phyloP scores from a whole-genome alignment of 2,797 vertebrate species.

The Gadopsis bispinosus region DNA sequence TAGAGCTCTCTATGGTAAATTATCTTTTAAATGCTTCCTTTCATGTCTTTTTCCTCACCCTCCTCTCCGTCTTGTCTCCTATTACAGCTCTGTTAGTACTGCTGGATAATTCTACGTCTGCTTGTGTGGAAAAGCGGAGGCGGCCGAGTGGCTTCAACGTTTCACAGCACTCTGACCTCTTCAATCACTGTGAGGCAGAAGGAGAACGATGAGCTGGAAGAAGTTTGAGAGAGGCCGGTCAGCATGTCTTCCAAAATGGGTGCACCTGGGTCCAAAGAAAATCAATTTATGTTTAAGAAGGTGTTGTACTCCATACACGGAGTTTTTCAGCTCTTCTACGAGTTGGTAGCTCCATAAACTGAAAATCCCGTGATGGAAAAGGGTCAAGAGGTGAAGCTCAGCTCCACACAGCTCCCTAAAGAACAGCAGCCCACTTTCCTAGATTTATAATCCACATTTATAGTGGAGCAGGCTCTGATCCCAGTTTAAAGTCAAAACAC shows the following conservation, averaged over 20 bases:
- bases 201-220: constrained; percentile 38
- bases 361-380: constrained; percentile 27
- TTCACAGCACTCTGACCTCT: constrained; percentile 27
- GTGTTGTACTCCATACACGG: constrained; percentile 27
- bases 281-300: constrained; percentile 57
- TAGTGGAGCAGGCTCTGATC: neutral
- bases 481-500: constrained; percentile 18
- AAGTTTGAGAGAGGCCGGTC: constrained; percentile 40
- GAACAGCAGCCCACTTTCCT: constrained; percentile 11
- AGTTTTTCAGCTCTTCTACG: constrained; percentile 26
- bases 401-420: constrained; percentile 13
- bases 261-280: constrained; percentile 40
- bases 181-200: constrained; percentile 21
- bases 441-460: constrained; percentile 32
- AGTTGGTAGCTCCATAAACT: constrained; percentile 23
- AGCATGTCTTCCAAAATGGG: constrained; percentile 25
- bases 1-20: constrained; percentile 47
- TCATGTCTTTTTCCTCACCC: constrained; percentile 42
- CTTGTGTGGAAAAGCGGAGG: constrained; percentile 2
- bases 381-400: constrained; percentile 40
- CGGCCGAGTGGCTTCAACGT: constrained; percentile 15
- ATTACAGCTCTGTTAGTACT: constrained; percentile 37
- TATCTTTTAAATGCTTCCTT: constrained; percentile 61
- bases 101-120: constrained; percentile 15
- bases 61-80: constrained; percentile 19